Evolutionary conservation across 1,140 invertebrate species (phyloP), one percentile per base, ranked within the genome.

Genomic region (Macrobrachium nipponense): DNA sequence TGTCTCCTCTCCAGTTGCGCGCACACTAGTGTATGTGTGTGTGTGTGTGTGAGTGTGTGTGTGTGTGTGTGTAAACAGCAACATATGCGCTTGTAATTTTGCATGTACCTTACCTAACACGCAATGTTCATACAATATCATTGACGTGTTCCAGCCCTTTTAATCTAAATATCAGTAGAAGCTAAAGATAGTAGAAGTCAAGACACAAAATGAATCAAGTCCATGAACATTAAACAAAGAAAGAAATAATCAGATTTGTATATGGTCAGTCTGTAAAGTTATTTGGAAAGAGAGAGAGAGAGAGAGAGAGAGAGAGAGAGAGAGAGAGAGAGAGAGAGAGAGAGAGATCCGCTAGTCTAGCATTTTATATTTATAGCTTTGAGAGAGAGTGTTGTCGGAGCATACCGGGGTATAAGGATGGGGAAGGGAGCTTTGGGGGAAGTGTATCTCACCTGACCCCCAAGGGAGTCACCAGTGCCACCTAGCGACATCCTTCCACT

Each of bases 401-500:
- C 51, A 51, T 51, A 12, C 51, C 8, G 68, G 23, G 68, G 36
- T 11, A 70, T 70, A 70, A 23, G 36, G 68, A 70, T 70, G 68
- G 68, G 12, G 12, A 43, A 43, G 23, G 36, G 68, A 51, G 51
- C 8, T 51, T 51, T 51, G 76, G 59, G 58, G 76, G 58, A 20
- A 80, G 66, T 72, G 66, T 79, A 18, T 76, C 64, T 80, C 77
- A 79, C 76, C 83, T 80, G 76, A 77, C 17, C 64, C 83, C 83
- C 83, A 12, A n/a, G 83, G 83, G 83, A 85, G 51, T 70, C 76
- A 17, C 44, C 66, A 85, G 83, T 85, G 83, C 83, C 76, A 85
- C 51, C 78, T 64, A 43, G 83, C 83, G 76, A 85, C 83, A 85
- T 85, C 83, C 83, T 85, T 85, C 83, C 83, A 85, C 83, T 85